Evolutionary conservation across 1,140 invertebrate genomes (phyloP), one percentile per base, ranked within the genome.

Genomic region (Lethocerus indicus): DNA sequence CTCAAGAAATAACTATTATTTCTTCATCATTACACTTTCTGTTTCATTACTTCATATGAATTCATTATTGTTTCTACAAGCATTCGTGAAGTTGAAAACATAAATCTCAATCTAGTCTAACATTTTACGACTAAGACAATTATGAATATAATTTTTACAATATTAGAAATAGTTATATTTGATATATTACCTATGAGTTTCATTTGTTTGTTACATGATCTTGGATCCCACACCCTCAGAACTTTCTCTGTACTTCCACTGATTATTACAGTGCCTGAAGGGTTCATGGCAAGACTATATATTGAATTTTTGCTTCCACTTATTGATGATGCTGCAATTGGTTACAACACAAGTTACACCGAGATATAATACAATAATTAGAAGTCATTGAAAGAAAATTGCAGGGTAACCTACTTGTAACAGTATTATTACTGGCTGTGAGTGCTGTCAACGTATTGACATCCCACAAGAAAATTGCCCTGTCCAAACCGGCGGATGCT

Each of bases 201-300:
- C 85, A 94, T 94, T 32, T 90, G 71, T 65, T 97, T 92, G 55
- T 80, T 82, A 67, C 92, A 96, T 21, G 83, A 84, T 52, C 96
- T 70, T 0, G 94, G 93, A 70, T 99, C 96, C 95, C 95, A 98
- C 3, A 98, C 82, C 59, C 94, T 67, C 26, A 98, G 65, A 36
- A 94, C 84, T 71, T 95, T 95, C 61, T 97, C 93, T 20, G 93
- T 95, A 18, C 90, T 95, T 23, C 95, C 95, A 65, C 90, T 94
- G 0, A 97, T 87, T 54, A 99, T 83, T 6, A 98, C 80, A 7
- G 88, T 96, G 1, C 93, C 95, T 20, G 86, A 73, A 32, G 87
- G 86, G 70, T 98, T 98, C 91, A 98, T 98, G 27, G 93, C 93
- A 55, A 99, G 69, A 63, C 93, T 97, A 64, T 98, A 99, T 63